Evolutionary conservation across 2,888 invertebrate species (phyloP).

Genomic region (Microctonus hyperodae): DNA sequence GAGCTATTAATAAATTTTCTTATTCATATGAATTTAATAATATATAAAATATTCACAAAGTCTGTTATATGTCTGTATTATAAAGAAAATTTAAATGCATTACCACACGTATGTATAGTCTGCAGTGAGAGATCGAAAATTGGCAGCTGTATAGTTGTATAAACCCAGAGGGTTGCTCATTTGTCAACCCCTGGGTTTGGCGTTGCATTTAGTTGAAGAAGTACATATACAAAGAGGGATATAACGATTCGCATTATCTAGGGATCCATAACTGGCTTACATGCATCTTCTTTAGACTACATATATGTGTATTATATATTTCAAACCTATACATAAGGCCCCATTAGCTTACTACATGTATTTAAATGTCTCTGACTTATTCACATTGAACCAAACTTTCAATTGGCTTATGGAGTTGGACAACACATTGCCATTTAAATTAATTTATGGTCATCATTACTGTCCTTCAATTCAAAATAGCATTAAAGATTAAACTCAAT

Average conservation of each 20-base stretch:
- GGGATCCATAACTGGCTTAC: conserved; percentile 24
- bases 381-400: neutral
- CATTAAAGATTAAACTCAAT: neutral
- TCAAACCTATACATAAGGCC: neutral
- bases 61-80: neutral
- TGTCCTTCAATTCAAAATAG: neutral
- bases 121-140: conserved; percentile 11
- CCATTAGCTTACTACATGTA: conserved; percentile 3
- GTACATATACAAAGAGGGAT: neutral
- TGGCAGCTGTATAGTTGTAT: conserved; percentile 19
- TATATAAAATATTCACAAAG: neutral
- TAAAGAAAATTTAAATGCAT: neutral
- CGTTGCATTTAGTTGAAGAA: neutral
- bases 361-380: conserved; percentile 3
- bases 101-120: conserved; percentile 2
- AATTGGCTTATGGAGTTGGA: neutral
- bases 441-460: conserved; percentile 11
- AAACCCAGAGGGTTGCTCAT: conserved; percentile 26
- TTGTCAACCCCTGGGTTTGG: conserved; percentile 27
- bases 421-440: conserved; percentile 3
- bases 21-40: neutral
- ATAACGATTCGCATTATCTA: conserved; percentile 11
- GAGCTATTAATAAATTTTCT: neutral
- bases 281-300: conserved; percentile 7
- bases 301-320: neutral